Conservation (phyloP, 2,797 vertebrate species). For the Darevskia mixta region DNA sequence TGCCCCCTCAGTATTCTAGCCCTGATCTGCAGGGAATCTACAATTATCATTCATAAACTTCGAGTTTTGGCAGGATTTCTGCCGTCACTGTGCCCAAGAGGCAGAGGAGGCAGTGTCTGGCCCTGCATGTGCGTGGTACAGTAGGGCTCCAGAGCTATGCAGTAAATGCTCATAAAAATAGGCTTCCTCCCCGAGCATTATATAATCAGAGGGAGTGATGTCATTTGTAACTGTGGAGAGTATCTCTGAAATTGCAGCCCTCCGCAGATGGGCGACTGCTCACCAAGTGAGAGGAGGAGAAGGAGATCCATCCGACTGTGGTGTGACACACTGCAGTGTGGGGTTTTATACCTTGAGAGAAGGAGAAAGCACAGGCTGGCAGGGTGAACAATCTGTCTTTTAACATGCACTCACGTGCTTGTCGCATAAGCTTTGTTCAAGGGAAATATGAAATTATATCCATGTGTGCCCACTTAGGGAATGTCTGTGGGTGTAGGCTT, state of each 20-base stretch:
- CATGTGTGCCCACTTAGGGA: background rate
- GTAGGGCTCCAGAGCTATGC: slow-evolving; percentile 64
- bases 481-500: background rate
- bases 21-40: background rate
- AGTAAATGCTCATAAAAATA: slow-evolving; percentile 72
- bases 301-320: background rate
- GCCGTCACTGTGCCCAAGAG: background rate
- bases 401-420: background rate
- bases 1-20: background rate
- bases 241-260: slow-evolving; percentile 70
- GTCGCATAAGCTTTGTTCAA: background rate
- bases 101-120: slow-evolving; percentile 9
- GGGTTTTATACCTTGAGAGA: background rate
- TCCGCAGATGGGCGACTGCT: slow-evolving; percentile 66
- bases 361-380: slow-evolving; percentile 18
- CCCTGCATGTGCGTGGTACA: slow-evolving; percentile 29
- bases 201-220: slow-evolving; percentile 74
- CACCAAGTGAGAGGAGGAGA: slow-evolving; percentile 47
- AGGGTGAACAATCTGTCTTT: slow-evolving; percentile 7
- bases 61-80: background rate
- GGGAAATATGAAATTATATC: background rate
- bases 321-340: slow-evolving; percentile 21
- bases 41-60: slow-evolving; percentile 3
- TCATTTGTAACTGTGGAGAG: slow-evolving; percentile 72
- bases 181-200: slow-evolving; percentile 70